Base-by-base conservation (phyloP, 2,113 vertebrate species). In the Tragelaphus imberbis region DNA sequence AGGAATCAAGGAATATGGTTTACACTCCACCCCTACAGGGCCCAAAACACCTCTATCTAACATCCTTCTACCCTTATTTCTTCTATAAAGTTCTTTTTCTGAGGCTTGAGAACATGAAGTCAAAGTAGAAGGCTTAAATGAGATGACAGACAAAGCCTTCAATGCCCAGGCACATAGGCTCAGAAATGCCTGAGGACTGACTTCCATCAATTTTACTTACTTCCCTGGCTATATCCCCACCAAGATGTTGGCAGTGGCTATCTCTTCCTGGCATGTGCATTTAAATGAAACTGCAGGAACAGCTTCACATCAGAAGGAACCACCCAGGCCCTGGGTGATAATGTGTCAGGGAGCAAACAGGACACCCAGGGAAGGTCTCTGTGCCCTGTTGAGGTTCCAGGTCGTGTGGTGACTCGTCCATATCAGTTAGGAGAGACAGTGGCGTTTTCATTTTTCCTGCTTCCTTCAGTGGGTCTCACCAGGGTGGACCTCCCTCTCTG, bases 301-400 rank as follows among this genome's bases (percentile, higher is more conserved):
- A 53, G 47, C 9, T 25, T 33, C 1, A 81, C 1, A 81, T 47
- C 51, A 44, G 88, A 49, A 71, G 40, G 49, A 63, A 21, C 13
- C 0, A 2, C 7, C 49, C 7, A 15, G 27, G 17, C 15, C 65
- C 47, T 8, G 3, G 6, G 13, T 25, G 33, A n/a, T 1, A 2
- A 33, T 7, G 44, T 16, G 19, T 49, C 51, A 3, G n/a, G 27
- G 4, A 6, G 36, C 30, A 33, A 61, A 23, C 12, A 13, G 59
- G 56, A 90, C 71, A 25, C 90, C 49, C 91, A 6, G 51, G 65
- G 53, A 80, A 19, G 49, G 30, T 1, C 44, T n/a, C n/a, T 23
- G n/a, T 9, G 40, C 19, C 15, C 25, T 30, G 27, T 49, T 7
- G 6, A 79, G 71, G 44, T 27, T 58, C 85, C 51, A 88, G 40